Evolutionary conservation across 1,140 invertebrate species (phyloP).

Genomic region (Drusus annulatus): DNA sequence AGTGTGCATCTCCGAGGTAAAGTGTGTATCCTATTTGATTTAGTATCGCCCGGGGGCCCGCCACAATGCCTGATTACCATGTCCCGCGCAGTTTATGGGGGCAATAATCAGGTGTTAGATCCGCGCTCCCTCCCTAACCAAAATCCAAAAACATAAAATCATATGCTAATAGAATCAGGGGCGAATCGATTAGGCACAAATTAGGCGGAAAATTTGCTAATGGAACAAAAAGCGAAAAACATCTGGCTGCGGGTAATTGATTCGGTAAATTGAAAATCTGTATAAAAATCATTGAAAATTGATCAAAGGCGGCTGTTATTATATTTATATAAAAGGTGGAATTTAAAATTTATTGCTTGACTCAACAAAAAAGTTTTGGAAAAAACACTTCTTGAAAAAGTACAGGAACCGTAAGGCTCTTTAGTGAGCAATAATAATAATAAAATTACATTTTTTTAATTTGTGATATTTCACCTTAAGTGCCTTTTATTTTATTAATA

Average conservation of each 20-base stretch:
- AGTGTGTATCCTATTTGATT: not conserved
- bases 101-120: slow-evolving; percentile 19
- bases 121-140: not conserved
- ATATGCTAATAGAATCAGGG: slow-evolving; percentile 8
- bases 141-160: not conserved
- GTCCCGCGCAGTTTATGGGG: not conserved
- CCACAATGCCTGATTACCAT: not conserved
- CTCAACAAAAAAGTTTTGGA: too few relatives aligned
- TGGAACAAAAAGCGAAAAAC: not conserved
- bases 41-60: not conserved
- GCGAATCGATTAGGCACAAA: slow-evolving; percentile 7
- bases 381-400: too few relatives aligned
- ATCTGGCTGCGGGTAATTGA: not conserved
- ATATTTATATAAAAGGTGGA: too few relatives aligned
- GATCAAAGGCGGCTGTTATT: too few relatives aligned
- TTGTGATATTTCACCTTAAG: too few relatives aligned
- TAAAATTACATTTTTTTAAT: too few relatives aligned
- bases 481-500: too few relatives aligned
- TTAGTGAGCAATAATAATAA: too few relatives aligned
- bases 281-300: too few relatives aligned
- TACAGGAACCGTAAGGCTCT: too few relatives aligned
- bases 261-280: too few relatives aligned
- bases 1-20: not conserved
- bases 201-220: slow-evolving; percentile 4
- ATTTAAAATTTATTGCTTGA: too few relatives aligned